Evolutionary conservation across 2,113 vertebrate genomes (phyloP), one percentile per base, ranked within the genome.

Genomic region (Amphiprion percula): DNA sequence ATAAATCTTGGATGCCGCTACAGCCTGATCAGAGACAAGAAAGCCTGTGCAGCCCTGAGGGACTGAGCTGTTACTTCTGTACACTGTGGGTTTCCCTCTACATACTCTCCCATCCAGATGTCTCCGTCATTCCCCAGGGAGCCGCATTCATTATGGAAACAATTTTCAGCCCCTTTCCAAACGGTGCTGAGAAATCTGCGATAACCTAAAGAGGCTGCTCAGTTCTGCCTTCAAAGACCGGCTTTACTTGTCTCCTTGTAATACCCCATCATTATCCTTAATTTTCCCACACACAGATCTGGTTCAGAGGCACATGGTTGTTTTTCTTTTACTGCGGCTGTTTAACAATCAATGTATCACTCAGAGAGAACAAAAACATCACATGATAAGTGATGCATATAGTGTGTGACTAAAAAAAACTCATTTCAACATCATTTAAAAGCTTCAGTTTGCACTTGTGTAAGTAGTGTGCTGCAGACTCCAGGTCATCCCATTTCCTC

Each of bases 371-470:
- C 62, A 74, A 69, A 83, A 64, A 77, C 76, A 83, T 87, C 91
- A 88, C 86, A 91, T 88, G 83, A 87, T 83, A 74, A 85, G 86
- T 88, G 83, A 84, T 84, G 86, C 86, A 87, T 87, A 52, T 68
- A 79, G 74, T 82, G 84, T 84, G 75, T 88, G 87, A 86, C 78
- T 88, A 68, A 63, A 66, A 56, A 47, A 79, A 61, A 60, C n/a
- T 14, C n/a, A 21, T 49, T 77, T 17, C 19, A 23, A 54, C 2
- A 66, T n/a, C 4, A 71, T 66, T 23, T 61, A n/a, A 65, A 52
- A 26, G 46, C 24, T 64, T 75, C 0, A 12, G 2, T 3, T n/a
- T 12, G 41, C 5, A 4, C 11, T 11, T 15, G 2, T 44, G 41
- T 11, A 44, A 12, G 4, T 4, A 44, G 33, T 37, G 30, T 89